phyloP scores from a whole-genome alignment of 1,140 invertebrate species.

The Reticulitermes speratus region DNA sequence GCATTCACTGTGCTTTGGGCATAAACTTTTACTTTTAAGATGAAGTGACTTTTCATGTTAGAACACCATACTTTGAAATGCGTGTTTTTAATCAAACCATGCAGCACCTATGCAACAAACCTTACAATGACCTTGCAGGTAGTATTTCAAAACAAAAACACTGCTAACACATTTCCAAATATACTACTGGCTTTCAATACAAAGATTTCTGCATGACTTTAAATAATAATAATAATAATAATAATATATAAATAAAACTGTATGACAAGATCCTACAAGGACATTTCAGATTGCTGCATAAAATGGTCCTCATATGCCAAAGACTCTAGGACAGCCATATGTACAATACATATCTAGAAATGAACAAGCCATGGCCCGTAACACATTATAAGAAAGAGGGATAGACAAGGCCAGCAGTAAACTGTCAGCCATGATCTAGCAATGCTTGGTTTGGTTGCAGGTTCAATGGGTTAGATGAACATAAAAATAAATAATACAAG shows the following conservation, averaged over 20 bases:
- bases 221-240: too few relatives aligned
- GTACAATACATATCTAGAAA: conserved; percentile 3
- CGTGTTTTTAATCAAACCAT: not conserved
- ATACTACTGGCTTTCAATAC: not conserved
- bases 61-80: not conserved
- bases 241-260: not conserved
- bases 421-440: not conserved
- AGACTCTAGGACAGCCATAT: not conserved
- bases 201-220: not conserved
- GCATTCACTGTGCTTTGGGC: not conserved
- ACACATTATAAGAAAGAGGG: not conserved
- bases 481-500: conserved; percentile 30
- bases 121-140: not conserved
- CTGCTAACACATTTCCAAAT: not conserved
- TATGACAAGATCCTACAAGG: not conserved
- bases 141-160: not conserved
- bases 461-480: not conserved
- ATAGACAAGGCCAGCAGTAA: not conserved
- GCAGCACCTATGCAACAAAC: conserved; percentile 1
- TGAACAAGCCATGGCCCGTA: conserved; percentile 10
- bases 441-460: conserved; percentile 18
- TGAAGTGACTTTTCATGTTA: not conserved
- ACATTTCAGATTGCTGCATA: not conserved
- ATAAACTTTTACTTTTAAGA: not conserved
- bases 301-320: not conserved